A percentile compares a stretch with the other conserved stretches of the same genome.
phyloP scores from a whole-genome alignment of 1,140 invertebrate genomes.

The Megalopta genalis region DNA sequence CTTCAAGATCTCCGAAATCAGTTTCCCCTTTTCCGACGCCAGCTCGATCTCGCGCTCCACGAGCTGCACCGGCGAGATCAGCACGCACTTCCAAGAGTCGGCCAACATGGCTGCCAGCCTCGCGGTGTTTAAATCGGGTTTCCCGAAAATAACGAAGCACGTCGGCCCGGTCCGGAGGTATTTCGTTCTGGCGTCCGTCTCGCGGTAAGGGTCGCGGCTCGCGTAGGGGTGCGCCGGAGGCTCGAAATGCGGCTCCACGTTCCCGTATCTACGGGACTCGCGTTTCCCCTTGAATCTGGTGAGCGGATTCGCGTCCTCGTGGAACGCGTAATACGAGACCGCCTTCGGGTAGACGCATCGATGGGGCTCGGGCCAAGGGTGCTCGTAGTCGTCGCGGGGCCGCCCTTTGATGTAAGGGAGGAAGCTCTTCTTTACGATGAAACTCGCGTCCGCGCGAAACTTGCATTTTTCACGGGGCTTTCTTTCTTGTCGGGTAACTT shows the following conservation, averaged over 20 bases:
- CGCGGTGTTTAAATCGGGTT: constrained; percentile 79
- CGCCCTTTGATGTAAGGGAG: constrained; percentile 51
- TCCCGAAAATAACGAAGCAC: constrained; percentile 82
- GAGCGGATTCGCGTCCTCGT: constrained; percentile 73
- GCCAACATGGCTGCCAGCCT: constrained; percentile 80
- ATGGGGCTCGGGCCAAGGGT: constrained; percentile 24
- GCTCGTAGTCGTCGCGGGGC: not conserved
- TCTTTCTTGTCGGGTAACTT: not conserved
- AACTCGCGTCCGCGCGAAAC: constrained; percentile 33
- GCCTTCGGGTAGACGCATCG: constrained; percentile 67
- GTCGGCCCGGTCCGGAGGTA: constrained; percentile 79
- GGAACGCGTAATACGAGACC: constrained; percentile 74
- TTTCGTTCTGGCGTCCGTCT: constrained; percentile 77
- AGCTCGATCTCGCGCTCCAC: constrained; percentile 80
- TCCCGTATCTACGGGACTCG: constrained; percentile 13
- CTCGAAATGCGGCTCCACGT: constrained; percentile 30
- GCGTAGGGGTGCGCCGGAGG: constrained; percentile 33
- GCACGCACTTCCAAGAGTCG: constrained; percentile 80
- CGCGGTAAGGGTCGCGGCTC: constrained; percentile 61
- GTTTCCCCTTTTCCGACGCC: constrained; percentile 77
- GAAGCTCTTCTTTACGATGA: constrained; percentile 40
- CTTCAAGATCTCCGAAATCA: constrained; percentile 80
- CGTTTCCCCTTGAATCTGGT: constrained; percentile 20
- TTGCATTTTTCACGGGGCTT: not conserved
- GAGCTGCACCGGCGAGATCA: constrained; percentile 81